Evolutionary conservation across 2,888 invertebrate genomes (phyloP), one percentile per base, ranked within the genome.

Genomic region (Agonopterix alstromeriana): DNA sequence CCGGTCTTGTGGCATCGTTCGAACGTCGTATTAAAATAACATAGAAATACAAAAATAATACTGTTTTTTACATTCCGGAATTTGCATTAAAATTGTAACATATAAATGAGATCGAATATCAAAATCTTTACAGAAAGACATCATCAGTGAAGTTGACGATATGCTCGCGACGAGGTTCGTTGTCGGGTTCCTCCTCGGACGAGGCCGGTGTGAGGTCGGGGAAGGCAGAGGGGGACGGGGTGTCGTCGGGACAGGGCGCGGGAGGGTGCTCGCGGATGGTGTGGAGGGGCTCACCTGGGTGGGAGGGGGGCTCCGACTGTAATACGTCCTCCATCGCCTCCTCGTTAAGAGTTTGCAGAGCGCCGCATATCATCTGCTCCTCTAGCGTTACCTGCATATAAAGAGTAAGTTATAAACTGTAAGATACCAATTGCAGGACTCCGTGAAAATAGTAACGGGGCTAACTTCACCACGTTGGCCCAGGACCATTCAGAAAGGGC

Each of bases 351-450:
- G 97, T 96, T 83, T 97, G 97, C 51, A 97, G 87, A 2, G 97
- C 97, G 53, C 97, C 97, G 81, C 96, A 96, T 60, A 97, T 97
- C 96, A 97, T 96, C 83, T 97, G 97, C 75, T 97, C 97, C 82
- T 97, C 97, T 61, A 97, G 90, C 0, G 97, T 97, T 50, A 97
- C 96, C 97, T 97, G 78, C 14, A 12, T 12, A 11, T 36, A 35
- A 40, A 45, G 5, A 27, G 27, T 27, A 27, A 27, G 27, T 27
- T 27, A 27, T 5, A 27, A 0, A 5, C 5, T 5, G 27, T 27
- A 27, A 27, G 27, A 27, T 27, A 27, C 8, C 2, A 11, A 43
- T 43, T 2, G 9, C n/a, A 8, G 17, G 12, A n/a, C 27, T 3
- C 3, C 17, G 17, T 17, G 17, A 17, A 17, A 17, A 3, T 17